Conservation (phyloP, 2,113 vertebrate genomes). For the Scolopax mira region DNA sequence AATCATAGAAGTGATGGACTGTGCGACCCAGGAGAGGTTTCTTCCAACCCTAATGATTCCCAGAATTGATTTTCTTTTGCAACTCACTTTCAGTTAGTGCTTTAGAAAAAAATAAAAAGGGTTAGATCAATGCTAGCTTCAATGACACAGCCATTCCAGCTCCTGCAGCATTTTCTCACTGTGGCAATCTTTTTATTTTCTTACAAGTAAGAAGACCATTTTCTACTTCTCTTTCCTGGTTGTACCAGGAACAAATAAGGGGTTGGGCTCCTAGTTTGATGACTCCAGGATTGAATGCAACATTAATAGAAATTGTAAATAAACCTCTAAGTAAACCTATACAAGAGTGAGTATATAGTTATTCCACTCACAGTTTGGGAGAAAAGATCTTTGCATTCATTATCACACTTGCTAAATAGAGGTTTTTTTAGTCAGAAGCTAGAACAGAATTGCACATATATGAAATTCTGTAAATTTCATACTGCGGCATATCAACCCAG, state of each 20-base stretch:
- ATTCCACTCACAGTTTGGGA: not conserved
- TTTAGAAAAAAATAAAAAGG: slow-evolving; percentile 43
- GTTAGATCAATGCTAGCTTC: slow-evolving; percentile 61
- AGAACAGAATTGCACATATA: not conserved
- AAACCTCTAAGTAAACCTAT: not conserved
- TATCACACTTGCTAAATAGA: not conserved
- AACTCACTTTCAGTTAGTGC: slow-evolving; percentile 66
- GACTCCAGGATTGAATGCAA: not conserved
- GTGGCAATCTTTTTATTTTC: slow-evolving; percentile 28
- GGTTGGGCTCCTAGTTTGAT: not conserved
- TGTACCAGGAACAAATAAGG: slow-evolving; percentile 17
- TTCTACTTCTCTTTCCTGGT: not conserved
- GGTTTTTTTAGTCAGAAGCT: not conserved
- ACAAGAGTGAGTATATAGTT: not conserved
- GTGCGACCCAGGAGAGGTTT: slow-evolving; percentile 44
- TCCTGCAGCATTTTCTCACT: slow-evolving; percentile 34
- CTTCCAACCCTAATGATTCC: slow-evolving; percentile 65
- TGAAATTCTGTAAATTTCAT: not conserved
- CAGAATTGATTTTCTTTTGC: slow-evolving; percentile 64
- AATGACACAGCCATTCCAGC: slow-evolving; percentile 46
- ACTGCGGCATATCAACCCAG: not conserved
- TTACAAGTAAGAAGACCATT: not conserved
- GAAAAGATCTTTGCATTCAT: not conserved
- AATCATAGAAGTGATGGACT: slow-evolving; percentile 62
- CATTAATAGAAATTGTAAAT: not conserved